Evolutionary conservation across 2,797 vertebrate genomes (phyloP), one percentile per base, ranked within the genome.

Genomic region (Tokudaia tokunoshimensis): DNA sequence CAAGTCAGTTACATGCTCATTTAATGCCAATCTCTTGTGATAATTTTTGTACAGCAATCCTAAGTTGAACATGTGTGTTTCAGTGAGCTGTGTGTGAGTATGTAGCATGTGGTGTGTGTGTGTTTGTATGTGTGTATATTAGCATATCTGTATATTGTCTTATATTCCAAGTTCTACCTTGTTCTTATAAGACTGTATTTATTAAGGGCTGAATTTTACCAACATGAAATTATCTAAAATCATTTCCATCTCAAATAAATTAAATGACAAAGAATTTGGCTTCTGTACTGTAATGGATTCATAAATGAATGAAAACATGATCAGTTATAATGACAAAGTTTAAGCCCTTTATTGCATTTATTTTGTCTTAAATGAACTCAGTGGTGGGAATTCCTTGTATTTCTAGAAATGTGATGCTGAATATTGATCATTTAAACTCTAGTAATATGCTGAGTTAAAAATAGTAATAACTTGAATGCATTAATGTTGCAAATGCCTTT

Each of bases 401-500:
- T 84, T 94, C 29, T 84, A 95, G 80, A 97, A 96, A 87, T 91
- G 37, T 70, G 52, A 91, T 84, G 75, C 47, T 94, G 89, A 95
- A 90, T 92, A 94, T 89, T 96, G 88, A 89, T 79, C 52, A 87
- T 82, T 97, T 96, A 92, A 92, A 92, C 52, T 6, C 41, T 93
- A 94, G 85, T 91, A 96, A 93, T 89, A 87, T 26, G 52, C 31
- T 89, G 79, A 96, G 85, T 89, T 47, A 31, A 76, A 91, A 95
- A 93, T 92, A 96, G 92, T 96, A 92, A 93, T 94, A 96, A 96
- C 81, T 96, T 74, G 92, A 94, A 50, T n/a, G 26, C 47, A 94
- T 97, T 96, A 96, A 91, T 88, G 86, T 92, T 92, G 92, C 78
- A 95, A 96, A 96, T 72, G 37, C 20, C 90, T 96, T 84, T 93